Percentiles rank a stretch among this genome's conserved stretches.
These are phyloP conservation scores for Bufo bufo DNA, from an alignment of 2,113 vertebrate species.

Conservation along the genomic window DNA sequence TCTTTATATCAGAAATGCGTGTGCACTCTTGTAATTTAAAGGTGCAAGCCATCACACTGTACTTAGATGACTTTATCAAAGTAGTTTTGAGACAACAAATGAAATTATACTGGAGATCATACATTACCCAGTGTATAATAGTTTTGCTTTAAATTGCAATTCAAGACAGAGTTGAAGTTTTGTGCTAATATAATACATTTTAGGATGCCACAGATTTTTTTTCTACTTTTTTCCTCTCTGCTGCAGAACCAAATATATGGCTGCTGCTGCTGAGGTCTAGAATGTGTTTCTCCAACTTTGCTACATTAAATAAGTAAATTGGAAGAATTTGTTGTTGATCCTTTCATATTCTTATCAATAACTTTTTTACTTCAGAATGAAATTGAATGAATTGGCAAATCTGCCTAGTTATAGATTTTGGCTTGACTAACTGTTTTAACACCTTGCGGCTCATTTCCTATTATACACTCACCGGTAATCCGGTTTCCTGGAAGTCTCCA, in stretches of 20 bases:
- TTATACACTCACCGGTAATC: too few relatives aligned
- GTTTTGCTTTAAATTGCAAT: conserved; percentile 29
- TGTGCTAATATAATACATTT: background rate
- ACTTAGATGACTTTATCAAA: conserved; percentile 37
- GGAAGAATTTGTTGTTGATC: background rate
- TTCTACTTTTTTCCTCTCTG: background rate
- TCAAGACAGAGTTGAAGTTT: conserved; percentile 14
- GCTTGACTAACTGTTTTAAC: background rate
- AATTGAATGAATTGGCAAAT: too few relatives aligned
- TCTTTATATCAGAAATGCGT: conserved; percentile 32
- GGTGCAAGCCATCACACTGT: conserved; percentile 47
- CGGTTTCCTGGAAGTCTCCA: too few relatives aligned
- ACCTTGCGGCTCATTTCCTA: background rate
- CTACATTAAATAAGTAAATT: too few relatives aligned
- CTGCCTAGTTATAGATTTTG: background rate
- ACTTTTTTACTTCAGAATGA: too few relatives aligned
- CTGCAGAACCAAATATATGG: background rate
- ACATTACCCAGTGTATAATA: conserved; percentile 7
- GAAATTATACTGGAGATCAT: background rate
- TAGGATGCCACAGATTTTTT: background rate
- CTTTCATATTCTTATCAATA: too few relatives aligned
- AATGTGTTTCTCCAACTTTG: background rate
- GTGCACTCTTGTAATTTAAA: conserved; percentile 46
- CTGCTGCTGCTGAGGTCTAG: background rate
- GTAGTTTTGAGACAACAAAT: conserved; percentile 40